Base-by-base conservation (phyloP, 2,888 invertebrate genomes). In the Peribatodes rhomboidaria region DNA sequence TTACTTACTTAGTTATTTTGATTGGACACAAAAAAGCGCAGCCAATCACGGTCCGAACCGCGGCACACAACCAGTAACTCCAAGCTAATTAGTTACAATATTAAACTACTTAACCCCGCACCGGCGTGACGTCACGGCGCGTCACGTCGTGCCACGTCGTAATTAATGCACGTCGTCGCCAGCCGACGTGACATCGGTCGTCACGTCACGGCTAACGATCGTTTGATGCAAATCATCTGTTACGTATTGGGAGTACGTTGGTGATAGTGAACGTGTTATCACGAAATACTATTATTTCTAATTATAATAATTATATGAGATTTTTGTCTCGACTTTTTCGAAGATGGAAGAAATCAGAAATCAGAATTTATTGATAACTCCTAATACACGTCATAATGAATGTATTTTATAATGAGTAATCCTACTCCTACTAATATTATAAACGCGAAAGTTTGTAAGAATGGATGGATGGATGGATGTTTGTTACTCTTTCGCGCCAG, bases 161-260 rank as follows among this genome's bases (percentile, higher is more conserved):
- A 64, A 64, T 61, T 56, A 65, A 47, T 67, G 58, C 55, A 18
- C 57, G 46, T 55, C 64, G 41, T 33, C 42, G 44, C 59, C 60
- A 57, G 65, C 59, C 42, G 64, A 13, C 69, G 69, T 62, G 69
- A 66, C 69, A 44, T 49, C 46, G 22, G 46, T 20, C 60, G 57
- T 62, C 67, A 61, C 72, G 63, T 44, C 64, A n/a, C n/a, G 50
- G 52, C 57, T 70, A 78, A 71, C 75, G 68, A 72, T 35, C 62
- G 31, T 58, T 42, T 49, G 63, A 61, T 63, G 61, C 60, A 55
- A 67, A 69, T 65, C 57, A 62, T 57, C 49, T 33, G 33, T 27
- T 27, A 27, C 27, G 27, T 27, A 27, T 27, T 27, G 27, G 27
- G 27, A 2, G 3, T 27, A 27, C 27, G 27, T 27, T 27, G 2